Base-by-base conservation (phyloP, 2,888 invertebrate species). In the Leptinotarsa haldemani region DNA sequence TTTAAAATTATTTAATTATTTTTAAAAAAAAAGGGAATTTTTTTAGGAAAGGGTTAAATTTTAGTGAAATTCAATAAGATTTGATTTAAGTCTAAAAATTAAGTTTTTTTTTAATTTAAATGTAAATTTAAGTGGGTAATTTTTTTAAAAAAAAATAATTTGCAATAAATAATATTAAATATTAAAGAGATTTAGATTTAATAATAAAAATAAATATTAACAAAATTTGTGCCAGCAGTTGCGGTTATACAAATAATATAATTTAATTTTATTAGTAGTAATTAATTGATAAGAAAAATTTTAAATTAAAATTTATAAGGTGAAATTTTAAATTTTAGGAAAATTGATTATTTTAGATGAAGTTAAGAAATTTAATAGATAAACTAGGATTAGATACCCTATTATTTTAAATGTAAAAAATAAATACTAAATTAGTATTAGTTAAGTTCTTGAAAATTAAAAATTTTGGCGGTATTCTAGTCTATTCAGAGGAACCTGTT, bases 341-440 rank as follows among this genome's bases (percentile, higher is more conserved):
- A 80, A 79, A 79, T 79, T 81, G 82, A 77, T 80, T 86, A 86
- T 84, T 86, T 74, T 87, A 88, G 86, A 85, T 87, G 88, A 56
- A 84, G 87, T 86, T 87, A 89, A 87, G 82, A 76, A 85, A 85
- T 80, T 86, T 85, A 84, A 75, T 79, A 77, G 78, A 85, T 87
- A 91, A 89, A 91, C 91, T 90, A 90, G 91, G 90, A 91, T 92
- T 91, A 91, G 91, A 91, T 91, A 91, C 91, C 90, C 90, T 90
- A 90, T 91, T 92, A 91, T 91, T 88, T 84, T 87, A 85, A 86
- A 85, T 84, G 82, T 85, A 84, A 89, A 89, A 87, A 80, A 84
- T 77, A 85, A 71, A 74, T 85, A 85, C 86, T 89, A 86, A 89
- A 90, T 89, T 90, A 91, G 88, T 91, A 91, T 76, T 86, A 88